Evolutionary conservation across 2,113 vertebrate genomes (phyloP).

Genomic region (Smithornis capensis): DNA sequence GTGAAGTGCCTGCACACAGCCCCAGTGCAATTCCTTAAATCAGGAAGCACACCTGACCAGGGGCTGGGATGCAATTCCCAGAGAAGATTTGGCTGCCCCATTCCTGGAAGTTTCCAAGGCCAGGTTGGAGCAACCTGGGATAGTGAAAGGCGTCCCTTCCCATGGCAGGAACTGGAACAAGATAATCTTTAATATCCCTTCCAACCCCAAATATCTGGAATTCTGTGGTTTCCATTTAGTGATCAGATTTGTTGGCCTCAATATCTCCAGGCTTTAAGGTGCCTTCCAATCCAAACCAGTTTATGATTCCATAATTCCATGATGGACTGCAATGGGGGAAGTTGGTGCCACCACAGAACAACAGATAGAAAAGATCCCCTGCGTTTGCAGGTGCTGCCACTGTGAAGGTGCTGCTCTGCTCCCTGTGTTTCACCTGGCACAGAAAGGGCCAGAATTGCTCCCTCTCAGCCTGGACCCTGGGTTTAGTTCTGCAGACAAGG

Average conservation of each 20-base stretch:
- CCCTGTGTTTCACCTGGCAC: not conserved
- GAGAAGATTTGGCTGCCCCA: not conserved
- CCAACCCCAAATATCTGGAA: too few relatives aligned
- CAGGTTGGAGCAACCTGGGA: not conserved
- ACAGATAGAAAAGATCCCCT: not conserved
- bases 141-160: not conserved
- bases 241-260: too few relatives aligned
- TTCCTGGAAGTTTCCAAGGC: not conserved
- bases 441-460: not conserved
- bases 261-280: too few relatives aligned
- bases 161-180: not conserved
- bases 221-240: too few relatives aligned
- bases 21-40: not conserved
- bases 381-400: fast-evolving
- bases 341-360: fast-evolving
- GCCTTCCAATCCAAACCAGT: not conserved
- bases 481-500: not conserved
- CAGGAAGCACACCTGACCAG: fast-evolving
- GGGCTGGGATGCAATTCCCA: not conserved
- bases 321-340: not conserved
- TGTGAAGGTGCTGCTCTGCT: not conserved
- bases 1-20: not conserved
- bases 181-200: not conserved
- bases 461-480: not conserved
- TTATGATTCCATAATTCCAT: not conserved